Percentiles rank a stretch among this genome's conserved stretches.
Conservation (phyloP, 2,113 vertebrate species). For the Psephotus haematonotus region DNA sequence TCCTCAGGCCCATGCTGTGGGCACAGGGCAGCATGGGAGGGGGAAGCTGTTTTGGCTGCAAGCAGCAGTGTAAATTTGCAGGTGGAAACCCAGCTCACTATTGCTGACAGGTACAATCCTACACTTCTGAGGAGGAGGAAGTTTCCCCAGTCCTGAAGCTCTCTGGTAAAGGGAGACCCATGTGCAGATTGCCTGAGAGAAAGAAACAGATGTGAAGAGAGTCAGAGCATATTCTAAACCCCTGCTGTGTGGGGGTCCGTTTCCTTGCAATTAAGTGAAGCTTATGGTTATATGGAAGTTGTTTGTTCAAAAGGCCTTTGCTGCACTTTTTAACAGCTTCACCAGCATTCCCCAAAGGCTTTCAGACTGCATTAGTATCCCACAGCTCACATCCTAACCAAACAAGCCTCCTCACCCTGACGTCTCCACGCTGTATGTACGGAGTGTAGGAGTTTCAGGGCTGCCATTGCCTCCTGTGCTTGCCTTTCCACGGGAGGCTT, state of each 20-base stretch:
- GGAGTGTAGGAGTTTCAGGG: neutral
- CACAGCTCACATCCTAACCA: neutral
- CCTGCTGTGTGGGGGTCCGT: neutral
- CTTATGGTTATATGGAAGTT: slow-evolving; percentile 5
- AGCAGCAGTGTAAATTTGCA: neutral
- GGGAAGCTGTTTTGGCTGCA: neutral
- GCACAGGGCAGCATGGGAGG: rapidly evolving
- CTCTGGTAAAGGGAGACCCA: neutral
- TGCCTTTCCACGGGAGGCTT: neutral
- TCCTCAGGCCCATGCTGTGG: neutral
- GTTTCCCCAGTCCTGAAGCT: neutral
- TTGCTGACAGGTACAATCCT: neutral
- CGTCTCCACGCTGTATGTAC: neutral
- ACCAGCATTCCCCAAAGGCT: neutral
- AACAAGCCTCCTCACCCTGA: neutral
- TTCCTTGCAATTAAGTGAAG: neutral
- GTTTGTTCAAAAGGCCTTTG: slow-evolving; percentile 18
- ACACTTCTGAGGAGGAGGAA: neutral
- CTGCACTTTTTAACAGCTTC: slow-evolving; percentile 7
- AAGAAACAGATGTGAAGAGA: neutral
- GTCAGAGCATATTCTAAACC: neutral
- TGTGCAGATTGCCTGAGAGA: neutral
- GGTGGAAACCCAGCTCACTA: neutral
- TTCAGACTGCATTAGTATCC: neutral
- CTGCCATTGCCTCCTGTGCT: neutral